phyloP scores from a whole-genome alignment of 2,888 invertebrate species.

The Caenorhabditis virilis region DNA sequence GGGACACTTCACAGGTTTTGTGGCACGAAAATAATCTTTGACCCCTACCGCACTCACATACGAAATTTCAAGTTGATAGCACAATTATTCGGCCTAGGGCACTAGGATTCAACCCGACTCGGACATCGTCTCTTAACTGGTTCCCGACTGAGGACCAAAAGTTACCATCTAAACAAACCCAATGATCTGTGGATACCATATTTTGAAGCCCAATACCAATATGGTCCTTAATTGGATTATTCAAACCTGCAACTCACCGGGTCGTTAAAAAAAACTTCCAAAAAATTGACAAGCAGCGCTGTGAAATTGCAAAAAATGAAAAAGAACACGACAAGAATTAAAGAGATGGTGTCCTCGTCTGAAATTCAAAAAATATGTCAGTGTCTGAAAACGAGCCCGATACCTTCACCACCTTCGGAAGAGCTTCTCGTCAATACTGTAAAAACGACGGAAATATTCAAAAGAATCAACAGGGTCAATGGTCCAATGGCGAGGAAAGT shows the following conservation, averaged over 20 bases:
- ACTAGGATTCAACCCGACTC: too few species aligned
- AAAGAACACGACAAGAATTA: slow-evolving; percentile 67
- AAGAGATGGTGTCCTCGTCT: slow-evolving; percentile 64
- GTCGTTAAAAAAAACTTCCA: slow-evolving; percentile 63
- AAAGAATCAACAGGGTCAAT: slow-evolving; percentile 59
- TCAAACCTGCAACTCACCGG: slow-evolving; percentile 53
- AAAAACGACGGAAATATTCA: slow-evolving; percentile 64
- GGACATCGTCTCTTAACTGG: too few species aligned
- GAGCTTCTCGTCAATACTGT: slow-evolving; percentile 43
- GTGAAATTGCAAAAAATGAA: slow-evolving; percentile 68
- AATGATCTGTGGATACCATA: too few species aligned
- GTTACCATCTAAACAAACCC: too few species aligned
- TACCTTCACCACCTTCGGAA: slow-evolving; percentile 25
- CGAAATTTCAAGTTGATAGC: too few species aligned
- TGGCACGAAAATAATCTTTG: too few species aligned
- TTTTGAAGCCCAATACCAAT: too few species aligned
- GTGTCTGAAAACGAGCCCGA: not conserved
- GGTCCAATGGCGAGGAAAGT: slow-evolving; percentile 67
- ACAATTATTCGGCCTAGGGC: too few species aligned
- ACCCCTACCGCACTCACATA: too few species aligned
- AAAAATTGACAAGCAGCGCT: slow-evolving; percentile 66
- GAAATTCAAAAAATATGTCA: slow-evolving; percentile 17
- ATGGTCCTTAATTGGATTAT: too few species aligned
- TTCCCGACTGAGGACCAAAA: too few species aligned
- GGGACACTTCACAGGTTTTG: too few species aligned